Base-by-base conservation (phyloP, 2,888 invertebrate genomes). In the Apotomis capreana region DNA sequence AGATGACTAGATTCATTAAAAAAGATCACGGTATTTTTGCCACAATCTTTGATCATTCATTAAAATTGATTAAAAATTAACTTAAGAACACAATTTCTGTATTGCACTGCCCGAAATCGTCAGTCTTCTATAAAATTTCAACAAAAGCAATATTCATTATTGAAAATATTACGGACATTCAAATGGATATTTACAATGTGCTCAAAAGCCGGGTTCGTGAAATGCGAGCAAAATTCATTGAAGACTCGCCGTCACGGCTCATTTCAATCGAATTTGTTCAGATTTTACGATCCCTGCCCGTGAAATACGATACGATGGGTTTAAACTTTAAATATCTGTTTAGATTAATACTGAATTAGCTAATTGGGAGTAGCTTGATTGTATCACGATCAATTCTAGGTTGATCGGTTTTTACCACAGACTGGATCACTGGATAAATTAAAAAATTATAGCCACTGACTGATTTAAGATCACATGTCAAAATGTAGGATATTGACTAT, bases 101-200 rank as follows among this genome's bases (percentile, higher is more conserved):
- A 92, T 92, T 92, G 92, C 92, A 92, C 92, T 86, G 86, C 92
- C 92, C 92, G 83, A 83, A 80, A 78, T 79, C 76, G 82, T 91
- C 90, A 90, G 91, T 91, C 91, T 89, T 89, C 82, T 81, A 83
- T 74, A 67, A 74, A 74, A 74, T 49, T 57, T 74, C 76, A 72
- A 62, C 61, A 65, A 70, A 75, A 37, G 46, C 58, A 60, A 55
- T 49, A 55, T 46, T 51, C 12, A 54, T 60, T 52, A 65, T 71
- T 73, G 52, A 64, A 55, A 72, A 54, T 72, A 46, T 63, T 69
- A 65, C 58, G 26, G 55, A 74, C 70, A 77, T 75, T 76, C 61
- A 63, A 46, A 76, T 74, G 60, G 58, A 52, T 76, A 77, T 76
- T 68, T 78, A 78, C 78, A 81, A 76, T 77, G 79, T 74, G 67